These are phyloP conservation scores for Pangasianodon gigas DNA, from an alignment of 2,113 vertebrate genomes.

Conservation along the genomic window DNA sequence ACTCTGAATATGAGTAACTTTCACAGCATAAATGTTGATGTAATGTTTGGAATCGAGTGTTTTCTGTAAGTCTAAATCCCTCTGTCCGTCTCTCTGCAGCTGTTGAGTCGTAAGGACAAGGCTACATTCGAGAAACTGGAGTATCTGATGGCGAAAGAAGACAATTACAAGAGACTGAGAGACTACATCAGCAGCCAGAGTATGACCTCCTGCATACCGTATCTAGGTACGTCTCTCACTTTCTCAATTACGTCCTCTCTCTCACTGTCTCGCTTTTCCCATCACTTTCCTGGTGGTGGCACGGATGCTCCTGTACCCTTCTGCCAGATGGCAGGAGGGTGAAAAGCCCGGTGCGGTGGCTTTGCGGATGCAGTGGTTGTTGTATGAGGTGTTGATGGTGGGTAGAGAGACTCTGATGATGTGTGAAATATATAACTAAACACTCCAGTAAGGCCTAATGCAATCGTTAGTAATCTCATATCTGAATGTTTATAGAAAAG, in stretches of 20 bases:
- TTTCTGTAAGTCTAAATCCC: not conserved
- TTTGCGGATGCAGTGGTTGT: no score
- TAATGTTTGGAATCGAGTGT: not conserved
- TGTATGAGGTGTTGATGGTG: no score
- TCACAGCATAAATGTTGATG: not conserved
- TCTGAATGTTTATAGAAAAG: not conserved
- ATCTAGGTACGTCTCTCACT: conserved; percentile 84
- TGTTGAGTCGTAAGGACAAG: conserved; percentile 96
- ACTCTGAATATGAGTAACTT: not conserved
- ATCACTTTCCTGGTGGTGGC: not conserved
- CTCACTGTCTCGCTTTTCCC: not conserved
- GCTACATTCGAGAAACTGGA: conserved; percentile 94
- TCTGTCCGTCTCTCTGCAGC: conserved; percentile 65
- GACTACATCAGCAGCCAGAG: conserved; percentile 97
- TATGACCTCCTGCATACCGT: conserved; percentile 98
- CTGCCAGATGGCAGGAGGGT: no score
- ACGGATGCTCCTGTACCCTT: no score
- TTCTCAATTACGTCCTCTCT: not conserved
- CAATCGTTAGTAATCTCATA: not conserved
- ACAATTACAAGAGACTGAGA: conserved; percentile 97
- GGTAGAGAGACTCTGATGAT: no score
- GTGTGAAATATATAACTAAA: not conserved
- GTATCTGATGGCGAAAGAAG: conserved; percentile 98
- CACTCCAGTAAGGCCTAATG: not conserved
- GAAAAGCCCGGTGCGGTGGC: no score